These are phyloP conservation scores for Holacanthus passer DNA, from an alignment of 2,113 vertebrate species.

Conservation along the genomic window DNA sequence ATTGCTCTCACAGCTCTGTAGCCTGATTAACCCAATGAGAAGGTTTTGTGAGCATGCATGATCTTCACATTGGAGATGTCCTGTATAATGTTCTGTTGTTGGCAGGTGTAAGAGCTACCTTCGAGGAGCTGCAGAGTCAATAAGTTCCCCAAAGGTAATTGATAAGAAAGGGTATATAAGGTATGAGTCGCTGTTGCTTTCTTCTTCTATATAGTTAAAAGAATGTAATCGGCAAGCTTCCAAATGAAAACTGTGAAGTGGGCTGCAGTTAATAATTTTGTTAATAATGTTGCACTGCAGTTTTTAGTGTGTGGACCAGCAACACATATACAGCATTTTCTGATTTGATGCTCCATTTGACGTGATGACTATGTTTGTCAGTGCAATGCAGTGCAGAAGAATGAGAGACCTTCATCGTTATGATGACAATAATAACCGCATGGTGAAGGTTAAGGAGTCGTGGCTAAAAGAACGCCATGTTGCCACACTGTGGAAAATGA, in stretches of 20 bases:
- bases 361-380: background rate
- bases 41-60: background rate
- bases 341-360: background rate
- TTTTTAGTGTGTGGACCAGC: background rate
- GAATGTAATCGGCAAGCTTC: background rate
- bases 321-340: background rate
- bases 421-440: background rate
- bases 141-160: background rate
- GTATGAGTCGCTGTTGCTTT: background rate
- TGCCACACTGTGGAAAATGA: background rate
- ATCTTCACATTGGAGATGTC: constrained; percentile 7
- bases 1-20: constrained; percentile 17
- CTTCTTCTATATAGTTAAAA: background rate
- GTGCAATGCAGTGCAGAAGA: too few species aligned
- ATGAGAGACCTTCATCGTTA: background rate
- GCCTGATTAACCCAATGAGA: background rate
- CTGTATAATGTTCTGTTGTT: constrained; percentile 11
- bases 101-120: background rate
- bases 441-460: background rate
- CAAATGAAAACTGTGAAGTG: background rate
- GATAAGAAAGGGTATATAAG: background rate
- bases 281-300: background rate
- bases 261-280: too few species aligned
- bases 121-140: background rate
- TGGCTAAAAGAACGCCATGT: background rate